phyloP scores from a whole-genome alignment of 1,140 invertebrate genomes.

The Zaprionus ornatus region DNA sequence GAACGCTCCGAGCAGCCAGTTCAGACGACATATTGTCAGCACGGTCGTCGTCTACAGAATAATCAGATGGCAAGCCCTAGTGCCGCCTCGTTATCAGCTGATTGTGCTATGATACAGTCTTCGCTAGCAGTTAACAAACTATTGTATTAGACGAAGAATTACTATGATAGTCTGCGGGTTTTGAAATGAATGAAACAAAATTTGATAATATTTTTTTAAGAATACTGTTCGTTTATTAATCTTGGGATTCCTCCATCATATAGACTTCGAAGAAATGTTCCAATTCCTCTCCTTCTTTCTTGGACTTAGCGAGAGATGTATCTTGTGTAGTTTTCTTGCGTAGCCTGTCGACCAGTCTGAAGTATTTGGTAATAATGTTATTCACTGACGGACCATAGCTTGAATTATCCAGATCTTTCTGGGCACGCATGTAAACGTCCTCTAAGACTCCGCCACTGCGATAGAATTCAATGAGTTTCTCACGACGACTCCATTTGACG shows the following conservation, averaged over 20 bases:
- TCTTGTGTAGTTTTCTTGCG: slow-evolving; percentile 31
- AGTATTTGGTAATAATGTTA: slow-evolving; percentile 62
- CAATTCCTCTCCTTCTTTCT: not conserved
- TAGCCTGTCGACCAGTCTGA: slow-evolving; percentile 43
- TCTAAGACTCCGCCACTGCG: slow-evolving; percentile 61
- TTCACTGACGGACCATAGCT: slow-evolving; percentile 38
- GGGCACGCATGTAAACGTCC: slow-evolving; percentile 48
- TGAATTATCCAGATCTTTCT: slow-evolving; percentile 42
- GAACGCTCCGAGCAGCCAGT: slow-evolving; percentile 7
- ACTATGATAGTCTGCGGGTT: too few relatives aligned
- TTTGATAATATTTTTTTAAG: not conserved
- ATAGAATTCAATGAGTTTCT: slow-evolving; percentile 59
- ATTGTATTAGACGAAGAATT: not conserved
- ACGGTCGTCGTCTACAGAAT: not conserved
- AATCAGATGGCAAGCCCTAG: not conserved
- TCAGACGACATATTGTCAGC: slow-evolving; percentile 15
- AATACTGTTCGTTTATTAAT: not conserved
- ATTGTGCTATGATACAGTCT: not conserved
- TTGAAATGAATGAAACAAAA: not conserved
- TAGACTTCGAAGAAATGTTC: not conserved
- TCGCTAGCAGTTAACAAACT: not conserved
- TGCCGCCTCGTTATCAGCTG: slow-evolving; percentile 22
- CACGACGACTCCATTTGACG: slow-evolving; percentile 46
- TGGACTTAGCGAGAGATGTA: not conserved
- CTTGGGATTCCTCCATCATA: not conserved